Evolutionary conservation across 2,113 vertebrate genomes (phyloP).

Genomic region (Callocephalon fimbriatum): DNA sequence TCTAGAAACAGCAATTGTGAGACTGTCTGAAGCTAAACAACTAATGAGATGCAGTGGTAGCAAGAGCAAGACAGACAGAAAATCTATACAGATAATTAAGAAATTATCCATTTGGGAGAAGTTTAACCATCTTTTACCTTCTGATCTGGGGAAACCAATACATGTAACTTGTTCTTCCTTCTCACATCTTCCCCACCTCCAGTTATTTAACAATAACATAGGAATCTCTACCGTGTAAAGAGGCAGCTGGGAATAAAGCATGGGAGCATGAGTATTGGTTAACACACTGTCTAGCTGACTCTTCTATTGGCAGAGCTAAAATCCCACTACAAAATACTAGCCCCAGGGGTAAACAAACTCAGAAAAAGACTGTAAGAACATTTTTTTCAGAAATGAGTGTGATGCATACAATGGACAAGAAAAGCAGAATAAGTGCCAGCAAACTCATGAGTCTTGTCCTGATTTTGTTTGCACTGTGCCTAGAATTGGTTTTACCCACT

Average conservation of each 20-base stretch:
- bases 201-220: conserved; percentile 29
- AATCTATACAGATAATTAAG: conserved; percentile 71
- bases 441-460: conserved; percentile 10
- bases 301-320: conserved; percentile 52
- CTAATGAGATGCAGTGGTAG: conserved; percentile 59
- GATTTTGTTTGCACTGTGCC: conserved; percentile 18
- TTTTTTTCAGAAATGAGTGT: conserved; percentile 43
- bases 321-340: conserved; percentile 49
- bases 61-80: conserved; percentile 55
- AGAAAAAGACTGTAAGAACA: conserved; percentile 44
- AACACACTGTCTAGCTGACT: conserved; percentile 21
- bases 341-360: conserved; percentile 64
- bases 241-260: conserved; percentile 37
- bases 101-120: conserved; percentile 63
- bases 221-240: background rate
- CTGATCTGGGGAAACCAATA: background rate
- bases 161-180: background rate
- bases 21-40: conserved; percentile 47
- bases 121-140: conserved; percentile 19
- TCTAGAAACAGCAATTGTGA: conserved; percentile 45
- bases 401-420: conserved; percentile 28
- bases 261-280: background rate
- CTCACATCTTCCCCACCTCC: background rate
- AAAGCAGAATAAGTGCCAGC: conserved; percentile 12
- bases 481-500: conserved; percentile 24